Evolutionary conservation across 1,140 invertebrate genomes (phyloP).

Genomic region (Lethrus apterus): DNA sequence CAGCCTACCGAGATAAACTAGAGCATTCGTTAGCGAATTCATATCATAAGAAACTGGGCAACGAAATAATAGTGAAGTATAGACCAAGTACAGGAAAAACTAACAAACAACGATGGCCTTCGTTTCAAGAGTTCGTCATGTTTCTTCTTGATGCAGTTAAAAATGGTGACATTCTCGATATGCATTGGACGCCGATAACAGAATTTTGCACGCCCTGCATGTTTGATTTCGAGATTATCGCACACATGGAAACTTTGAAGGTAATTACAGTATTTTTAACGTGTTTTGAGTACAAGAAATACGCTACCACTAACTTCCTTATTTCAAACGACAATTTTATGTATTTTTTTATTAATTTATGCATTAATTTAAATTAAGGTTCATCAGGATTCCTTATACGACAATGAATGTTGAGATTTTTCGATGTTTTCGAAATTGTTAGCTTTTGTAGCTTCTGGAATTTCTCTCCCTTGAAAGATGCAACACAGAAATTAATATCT

Average conservation of each 20-base stretch:
- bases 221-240: conserved; percentile 78
- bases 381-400: no score
- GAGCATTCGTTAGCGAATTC: conserved; percentile 72
- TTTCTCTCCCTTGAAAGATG: no score
- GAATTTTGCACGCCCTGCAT: conserved; percentile 85
- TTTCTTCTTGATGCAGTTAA: conserved; percentile 61
- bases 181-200: conserved; percentile 85
- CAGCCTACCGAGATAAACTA: conserved; percentile 85
- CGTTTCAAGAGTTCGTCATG: conserved; percentile 68
- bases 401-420: no score
- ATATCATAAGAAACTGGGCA: conserved; percentile 69
- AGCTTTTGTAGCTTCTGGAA: no score
- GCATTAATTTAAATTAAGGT: no score
- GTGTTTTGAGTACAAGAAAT: no score
- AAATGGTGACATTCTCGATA: conserved; percentile 64
- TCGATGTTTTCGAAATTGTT: no score
- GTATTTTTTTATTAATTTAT: no score
- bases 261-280: no score
- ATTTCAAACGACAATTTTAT: no score
- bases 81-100: conserved; percentile 36
- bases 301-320: no score
- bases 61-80: conserved; percentile 66
- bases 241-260: conserved; percentile 81
- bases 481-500: no score
- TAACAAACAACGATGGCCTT: conserved; percentile 53